Percentiles rank a stretch among this genome's conserved stretches.
Conservation (phyloP, 1,140 invertebrate genomes). For the Panulirus ornatus region DNA sequence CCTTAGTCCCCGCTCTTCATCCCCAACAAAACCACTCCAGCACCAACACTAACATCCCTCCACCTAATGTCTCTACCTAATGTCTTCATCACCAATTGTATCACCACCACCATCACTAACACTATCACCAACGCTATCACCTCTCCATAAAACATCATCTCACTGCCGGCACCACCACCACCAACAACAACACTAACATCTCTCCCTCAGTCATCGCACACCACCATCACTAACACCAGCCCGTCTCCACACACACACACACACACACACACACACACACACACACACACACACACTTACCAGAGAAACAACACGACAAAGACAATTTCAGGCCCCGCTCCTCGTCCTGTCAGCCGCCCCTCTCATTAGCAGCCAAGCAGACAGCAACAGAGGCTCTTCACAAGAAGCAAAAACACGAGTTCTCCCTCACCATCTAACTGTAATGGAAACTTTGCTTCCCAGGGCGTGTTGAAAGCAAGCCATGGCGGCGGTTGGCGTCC, state of each 20-base stretch:
- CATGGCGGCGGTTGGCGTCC: no score
- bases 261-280: not conserved
- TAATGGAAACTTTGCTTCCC: not conserved
- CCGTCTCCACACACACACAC: not conserved
- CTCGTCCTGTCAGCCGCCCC: not conserved
- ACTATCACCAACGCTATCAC: no score
- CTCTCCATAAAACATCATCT: no score
- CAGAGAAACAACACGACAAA: not conserved
- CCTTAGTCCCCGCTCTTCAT: no score
- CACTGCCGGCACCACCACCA: no score
- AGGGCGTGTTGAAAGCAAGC: no score
- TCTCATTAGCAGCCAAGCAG: conserved; percentile 1
- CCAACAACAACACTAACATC: no score
- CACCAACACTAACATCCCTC: no score
- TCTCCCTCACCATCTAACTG: not conserved
- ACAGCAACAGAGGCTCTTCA: not conserved
- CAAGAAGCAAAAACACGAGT: not conserved
- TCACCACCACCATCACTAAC: no score
- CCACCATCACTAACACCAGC: no score
- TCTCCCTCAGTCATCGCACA: no score
- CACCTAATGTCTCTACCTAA: not conserved
- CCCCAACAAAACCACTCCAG: no score
- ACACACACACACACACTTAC: not conserved
- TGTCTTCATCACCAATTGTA: not conserved
- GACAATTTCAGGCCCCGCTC: not conserved